phyloP scores from a whole-genome alignment of 2,888 invertebrate genomes.

The Catocala sponsa region DNA sequence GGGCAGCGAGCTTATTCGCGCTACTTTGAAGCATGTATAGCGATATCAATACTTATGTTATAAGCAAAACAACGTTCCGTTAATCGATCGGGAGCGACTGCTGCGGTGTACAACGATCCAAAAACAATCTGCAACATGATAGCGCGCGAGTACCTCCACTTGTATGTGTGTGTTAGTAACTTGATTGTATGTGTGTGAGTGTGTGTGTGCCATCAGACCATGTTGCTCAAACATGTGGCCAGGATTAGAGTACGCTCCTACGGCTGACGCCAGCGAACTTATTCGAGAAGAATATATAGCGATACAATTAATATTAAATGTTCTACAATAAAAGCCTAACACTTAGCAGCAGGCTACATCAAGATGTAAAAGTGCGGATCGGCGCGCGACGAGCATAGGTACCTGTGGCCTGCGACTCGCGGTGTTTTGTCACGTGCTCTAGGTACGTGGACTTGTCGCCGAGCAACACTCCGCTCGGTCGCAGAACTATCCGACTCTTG shows the following conservation, averaged over 20 bases:
- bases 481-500: no score
- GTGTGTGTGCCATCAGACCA: constrained; percentile 5
- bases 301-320: constrained; percentile 17
- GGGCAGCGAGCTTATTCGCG: constrained; percentile 13
- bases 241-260: constrained; percentile 6
- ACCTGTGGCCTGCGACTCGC: not conserved
- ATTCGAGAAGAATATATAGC: constrained; percentile 35
- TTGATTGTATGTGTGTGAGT: not conserved
- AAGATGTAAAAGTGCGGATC: constrained; percentile 2
- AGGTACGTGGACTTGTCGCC: no score
- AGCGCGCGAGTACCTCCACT: constrained; percentile 8
- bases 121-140: constrained; percentile 19
- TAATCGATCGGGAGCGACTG: constrained; percentile 5
- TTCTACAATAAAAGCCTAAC: constrained; percentile 25
- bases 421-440: no score
- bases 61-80: constrained; percentile 1
- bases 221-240: constrained; percentile 6
- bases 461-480: no score
- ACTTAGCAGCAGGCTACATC: constrained; percentile 15
- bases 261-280: constrained; percentile 16
- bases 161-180: constrained; percentile 5
- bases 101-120: constrained; percentile 7
- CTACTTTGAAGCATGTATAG: constrained; percentile 16
- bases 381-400: not conserved
- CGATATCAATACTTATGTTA: constrained; percentile 7